Evolutionary conservation across 2,113 vertebrate genomes (phyloP).

Genomic region (Beaufortia kweichowensis): DNA sequence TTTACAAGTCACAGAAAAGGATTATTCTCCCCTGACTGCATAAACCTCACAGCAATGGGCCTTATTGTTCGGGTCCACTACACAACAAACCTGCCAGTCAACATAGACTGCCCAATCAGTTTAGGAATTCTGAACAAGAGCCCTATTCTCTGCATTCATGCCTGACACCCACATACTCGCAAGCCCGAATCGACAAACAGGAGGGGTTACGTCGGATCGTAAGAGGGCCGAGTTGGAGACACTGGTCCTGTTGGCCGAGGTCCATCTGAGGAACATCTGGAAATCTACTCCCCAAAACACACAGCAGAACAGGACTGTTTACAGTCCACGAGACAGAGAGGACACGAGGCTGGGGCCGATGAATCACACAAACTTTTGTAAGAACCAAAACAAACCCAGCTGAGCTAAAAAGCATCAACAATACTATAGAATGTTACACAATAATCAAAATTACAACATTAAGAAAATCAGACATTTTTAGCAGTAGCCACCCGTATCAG

Average conservation of each 20-base stretch:
- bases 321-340: constrained; percentile 5
- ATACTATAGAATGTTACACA: background rate
- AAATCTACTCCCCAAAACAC: constrained; percentile 29
- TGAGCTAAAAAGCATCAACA: background rate
- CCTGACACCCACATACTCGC: constrained; percentile 45
- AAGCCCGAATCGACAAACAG: constrained; percentile 43
- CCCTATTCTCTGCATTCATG: constrained; percentile 44
- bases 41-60: constrained; percentile 1
- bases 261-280: constrained; percentile 39
- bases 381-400: constrained; percentile 37
- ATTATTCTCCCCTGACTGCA: background rate
- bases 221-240: constrained; percentile 13
- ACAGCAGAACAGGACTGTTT: constrained; percentile 30
- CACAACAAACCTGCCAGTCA: constrained; percentile 1
- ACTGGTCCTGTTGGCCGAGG: constrained; percentile 22
- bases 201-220: constrained; percentile 30
- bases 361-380: constrained; percentile 25
- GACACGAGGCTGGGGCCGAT: background rate
- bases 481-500: no score
- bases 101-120: constrained; percentile 1
- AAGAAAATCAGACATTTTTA: no score
- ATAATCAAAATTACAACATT: background rate
- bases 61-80: background rate
- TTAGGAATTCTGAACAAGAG: constrained; percentile 35
- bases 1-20: background rate